Evolutionary conservation across 2,113 vertebrate genomes (phyloP).

Genomic region (Limanda limanda): DNA sequence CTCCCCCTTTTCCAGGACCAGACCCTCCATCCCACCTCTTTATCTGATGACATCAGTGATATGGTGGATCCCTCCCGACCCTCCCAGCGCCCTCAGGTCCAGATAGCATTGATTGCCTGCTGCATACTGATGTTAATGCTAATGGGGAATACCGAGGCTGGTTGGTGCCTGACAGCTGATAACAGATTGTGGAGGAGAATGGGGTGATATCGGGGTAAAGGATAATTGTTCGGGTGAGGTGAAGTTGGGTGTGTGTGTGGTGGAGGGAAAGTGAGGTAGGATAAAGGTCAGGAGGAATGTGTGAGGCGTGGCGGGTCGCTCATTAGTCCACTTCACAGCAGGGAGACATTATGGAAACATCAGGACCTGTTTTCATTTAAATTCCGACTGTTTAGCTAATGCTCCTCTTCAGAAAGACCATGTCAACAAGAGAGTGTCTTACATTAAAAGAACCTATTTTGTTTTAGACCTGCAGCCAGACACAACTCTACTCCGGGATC

Average conservation of each 20-base stretch:
- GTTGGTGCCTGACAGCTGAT: conserved; percentile 73
- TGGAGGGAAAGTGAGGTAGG: conserved; percentile 75
- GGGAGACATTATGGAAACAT: conserved; percentile 53
- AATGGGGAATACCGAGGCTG: conserved; percentile 41
- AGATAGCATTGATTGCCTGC: conserved; percentile 75
- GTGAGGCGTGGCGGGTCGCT: conserved; percentile 65
- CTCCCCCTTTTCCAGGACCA: conserved; percentile 1
- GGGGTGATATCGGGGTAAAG: conserved; percentile 44
- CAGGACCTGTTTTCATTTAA: conserved; percentile 58
- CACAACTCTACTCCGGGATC: not conserved
- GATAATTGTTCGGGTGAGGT: conserved; percentile 57
- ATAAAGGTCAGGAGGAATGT: conserved; percentile 70
- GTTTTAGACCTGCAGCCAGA: not conserved
- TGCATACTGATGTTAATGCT: conserved; percentile 80
- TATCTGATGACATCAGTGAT: conserved; percentile 82
- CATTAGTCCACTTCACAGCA: conserved; percentile 66
- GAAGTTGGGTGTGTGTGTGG: conserved; percentile 39
- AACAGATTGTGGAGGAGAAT: conserved; percentile 60
- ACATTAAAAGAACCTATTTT: conserved; percentile 8
- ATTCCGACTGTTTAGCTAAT: conserved; percentile 21
- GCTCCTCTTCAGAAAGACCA: not conserved
- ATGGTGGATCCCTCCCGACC: conserved; percentile 44
- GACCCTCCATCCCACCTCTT: conserved; percentile 56
- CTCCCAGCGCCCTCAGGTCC: conserved; percentile 56
- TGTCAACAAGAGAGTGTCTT: conserved; percentile 5